Evolutionary conservation across 2,797 vertebrate species (phyloP), one percentile per base, ranked within the genome.

Genomic region (Chanos chanos): DNA sequence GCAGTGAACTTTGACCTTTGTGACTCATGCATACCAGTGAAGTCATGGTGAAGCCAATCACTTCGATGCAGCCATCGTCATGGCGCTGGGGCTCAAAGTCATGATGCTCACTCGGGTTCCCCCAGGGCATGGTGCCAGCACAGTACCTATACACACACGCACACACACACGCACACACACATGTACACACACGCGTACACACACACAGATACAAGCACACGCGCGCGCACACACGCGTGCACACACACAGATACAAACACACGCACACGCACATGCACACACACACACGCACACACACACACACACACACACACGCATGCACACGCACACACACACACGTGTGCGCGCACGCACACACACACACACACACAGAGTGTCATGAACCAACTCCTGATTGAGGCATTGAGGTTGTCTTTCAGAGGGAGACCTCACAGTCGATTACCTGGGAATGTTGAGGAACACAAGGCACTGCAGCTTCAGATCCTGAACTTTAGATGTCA

Each of bases 381-480:
- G 21, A 39, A 45, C 21, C 45, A 7, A 18, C 51, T 6, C 36
- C 41, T 12, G 19, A 13, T 12, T 9, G 22, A 9, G 12, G 27
- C 1, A 37, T 10, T 4, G 25, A 45, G 16, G 33, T n/a, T 51
- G 5, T 40, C 16, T 21, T 22, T 25, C 25, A 41, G 4, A 30
- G 6, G 36, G 4, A 18, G 10, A 18, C 10, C 1, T 7, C 7
- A 7, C 18, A 15, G 4, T 33, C 4, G 34, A 84, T 84, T 53
- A 95, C 94, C 95, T 94, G 75, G 95, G 95, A 74, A 98, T 98
- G 82, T 98, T 98, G 74, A 98, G 91, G 81, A 98, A 98, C 66
- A 97, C 93, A 39, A 98, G 80, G 79, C 95, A 98, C 79, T 97
- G 95, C 18, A 96, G 91, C 76, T 97, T 98, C 68, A 97, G 81